Conservation (phyloP, 2,888 invertebrate species). For the Xestia rhomboidea region DNA sequence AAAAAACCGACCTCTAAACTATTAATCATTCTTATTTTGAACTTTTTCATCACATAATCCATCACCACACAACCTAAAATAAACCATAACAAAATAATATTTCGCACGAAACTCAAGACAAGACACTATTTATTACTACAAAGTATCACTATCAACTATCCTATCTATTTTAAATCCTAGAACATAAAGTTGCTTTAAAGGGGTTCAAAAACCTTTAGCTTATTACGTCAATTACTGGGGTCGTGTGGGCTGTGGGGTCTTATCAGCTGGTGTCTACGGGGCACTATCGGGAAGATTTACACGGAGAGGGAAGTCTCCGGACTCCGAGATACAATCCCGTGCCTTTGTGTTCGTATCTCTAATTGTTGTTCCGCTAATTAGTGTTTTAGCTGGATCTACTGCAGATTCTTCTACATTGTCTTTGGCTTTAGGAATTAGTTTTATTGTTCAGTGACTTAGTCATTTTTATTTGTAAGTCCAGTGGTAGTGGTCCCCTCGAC, state of each 20-base stretch:
- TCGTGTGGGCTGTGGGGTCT: slow-evolving; percentile 76
- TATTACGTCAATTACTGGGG: slow-evolving; percentile 87
- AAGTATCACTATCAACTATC: slow-evolving; percentile 70
- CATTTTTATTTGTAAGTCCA: not conserved
- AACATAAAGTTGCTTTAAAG: slow-evolving; percentile 72
- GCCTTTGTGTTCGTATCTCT: slow-evolving; percentile 74
- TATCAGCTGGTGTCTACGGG: slow-evolving; percentile 80
- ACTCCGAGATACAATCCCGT: slow-evolving; percentile 68
- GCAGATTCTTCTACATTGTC: slow-evolving; percentile 44
- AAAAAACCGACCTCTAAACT: not conserved
- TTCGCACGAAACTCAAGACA: slow-evolving; percentile 44
- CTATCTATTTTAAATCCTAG: slow-evolving; percentile 76
- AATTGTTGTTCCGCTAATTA: slow-evolving; percentile 76
- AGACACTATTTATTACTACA: slow-evolving; percentile 55
- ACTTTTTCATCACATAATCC: not conserved
- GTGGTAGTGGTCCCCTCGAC: not conserved
- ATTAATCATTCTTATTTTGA: slow-evolving; percentile 5
- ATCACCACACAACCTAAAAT: not conserved
- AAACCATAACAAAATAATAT: slow-evolving; percentile 33
- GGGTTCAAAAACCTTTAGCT: slow-evolving; percentile 77
- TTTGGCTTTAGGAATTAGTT: slow-evolving; percentile 13
- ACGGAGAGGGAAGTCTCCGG: slow-evolving; percentile 71
- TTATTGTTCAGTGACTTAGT: not conserved
- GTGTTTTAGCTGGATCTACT: slow-evolving; percentile 36
- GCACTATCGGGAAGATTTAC: slow-evolving; percentile 86